Conservation (phyloP, 2,888 invertebrate species). For the Cinara cedri region DNA sequence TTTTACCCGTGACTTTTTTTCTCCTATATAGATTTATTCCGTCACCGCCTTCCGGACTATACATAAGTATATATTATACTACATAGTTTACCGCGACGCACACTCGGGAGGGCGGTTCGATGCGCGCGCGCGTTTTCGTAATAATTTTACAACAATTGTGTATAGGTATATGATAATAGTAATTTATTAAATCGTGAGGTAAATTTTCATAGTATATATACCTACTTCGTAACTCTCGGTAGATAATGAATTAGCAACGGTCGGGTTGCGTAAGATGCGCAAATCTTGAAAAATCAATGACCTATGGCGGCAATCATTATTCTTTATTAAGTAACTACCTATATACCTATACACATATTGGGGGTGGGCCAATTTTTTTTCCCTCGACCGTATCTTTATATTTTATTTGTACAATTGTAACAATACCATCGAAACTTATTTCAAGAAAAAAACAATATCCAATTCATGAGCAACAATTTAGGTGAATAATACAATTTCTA, state of each 20-base stretch:
- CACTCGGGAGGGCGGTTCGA: neutral
- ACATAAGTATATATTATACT: too few relatives aligned
- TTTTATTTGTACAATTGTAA: too few relatives aligned
- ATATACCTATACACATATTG: neutral
- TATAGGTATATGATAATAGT: neutral
- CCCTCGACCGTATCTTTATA: too few relatives aligned
- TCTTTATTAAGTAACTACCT: constrained; percentile 1
- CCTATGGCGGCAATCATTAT: constrained; percentile 10
- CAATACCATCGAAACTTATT: too few relatives aligned
- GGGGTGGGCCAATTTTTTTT: too few relatives aligned
- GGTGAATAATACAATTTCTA: too few relatives aligned
- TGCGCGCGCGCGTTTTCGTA: neutral
- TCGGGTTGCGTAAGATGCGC: constrained; percentile 32
- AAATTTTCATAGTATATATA: constrained; percentile 5
- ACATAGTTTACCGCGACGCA: too few relatives aligned
- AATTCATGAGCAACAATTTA: too few relatives aligned
- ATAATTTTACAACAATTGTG: constrained; percentile 8
- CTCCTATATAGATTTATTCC: too few relatives aligned
- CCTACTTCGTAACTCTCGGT: constrained; percentile 18
- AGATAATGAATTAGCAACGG: constrained; percentile 43
- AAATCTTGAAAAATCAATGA: constrained; percentile 44
- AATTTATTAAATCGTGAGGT: constrained; percentile 43
- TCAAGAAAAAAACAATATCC: too few relatives aligned
- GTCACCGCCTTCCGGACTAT: too few relatives aligned
- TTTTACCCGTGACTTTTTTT: too few relatives aligned